Percentiles rank a stretch among this genome's conserved stretches.
phyloP scores from a whole-genome alignment of 2,888 invertebrate species.

The Tupiocoris notatus region DNA sequence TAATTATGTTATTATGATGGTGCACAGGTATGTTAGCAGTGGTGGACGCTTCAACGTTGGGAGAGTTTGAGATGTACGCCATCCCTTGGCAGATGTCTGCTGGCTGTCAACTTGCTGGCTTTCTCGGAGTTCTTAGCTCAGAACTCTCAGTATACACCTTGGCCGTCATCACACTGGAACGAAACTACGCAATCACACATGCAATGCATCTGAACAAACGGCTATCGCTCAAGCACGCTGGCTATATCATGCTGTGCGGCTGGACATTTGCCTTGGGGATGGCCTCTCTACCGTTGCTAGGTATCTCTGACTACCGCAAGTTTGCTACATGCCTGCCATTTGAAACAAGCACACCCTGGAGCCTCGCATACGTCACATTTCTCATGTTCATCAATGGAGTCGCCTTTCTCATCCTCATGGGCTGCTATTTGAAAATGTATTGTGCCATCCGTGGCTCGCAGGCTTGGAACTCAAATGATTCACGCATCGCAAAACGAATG shows the following conservation, averaged over 20 bases:
- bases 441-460: conserved; percentile 93
- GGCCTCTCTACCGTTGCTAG: conserved; percentile 85
- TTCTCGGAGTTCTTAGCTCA: conserved; percentile 88
- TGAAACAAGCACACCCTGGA: conserved; percentile 75
- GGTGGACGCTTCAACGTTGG: conserved; percentile 91
- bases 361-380: conserved; percentile 84
- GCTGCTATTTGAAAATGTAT: conserved; percentile 96
- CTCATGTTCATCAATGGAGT: conserved; percentile 89
- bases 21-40: conserved; percentile 82
- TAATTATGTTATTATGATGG: too few species aligned
- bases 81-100: conserved; percentile 96
- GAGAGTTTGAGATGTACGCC: conserved; percentile 93
- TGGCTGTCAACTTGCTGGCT: conserved; percentile 91
- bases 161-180: conserved; percentile 91
- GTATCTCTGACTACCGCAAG: conserved; percentile 91
- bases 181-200: conserved; percentile 96
- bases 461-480: conserved; percentile 97
- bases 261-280: conserved; percentile 86
- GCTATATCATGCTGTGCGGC: conserved; percentile 87
- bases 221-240: conserved; percentile 86
- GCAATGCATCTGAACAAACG: conserved; percentile 93
- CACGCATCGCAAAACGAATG: conserved; percentile 94
- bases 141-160: conserved; percentile 94
- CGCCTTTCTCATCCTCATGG: conserved; percentile 91
- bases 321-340: conserved; percentile 97